Evolutionary conservation across 2,888 invertebrate genomes (phyloP).

Genomic region (Margaritifera margaritifera): DNA sequence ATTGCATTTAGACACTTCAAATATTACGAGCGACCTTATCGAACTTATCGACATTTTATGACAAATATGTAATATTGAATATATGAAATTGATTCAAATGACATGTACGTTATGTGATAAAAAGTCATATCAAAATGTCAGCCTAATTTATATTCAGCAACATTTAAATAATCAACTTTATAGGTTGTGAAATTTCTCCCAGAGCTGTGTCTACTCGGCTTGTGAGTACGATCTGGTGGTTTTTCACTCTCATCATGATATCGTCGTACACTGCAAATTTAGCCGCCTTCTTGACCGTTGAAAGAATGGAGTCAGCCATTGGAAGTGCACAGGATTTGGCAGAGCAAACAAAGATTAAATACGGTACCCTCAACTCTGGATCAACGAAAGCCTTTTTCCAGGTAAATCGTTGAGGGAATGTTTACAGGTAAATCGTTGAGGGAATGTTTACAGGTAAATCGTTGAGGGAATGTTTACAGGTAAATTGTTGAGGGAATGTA

Average conservation of each 20-base stretch:
- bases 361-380: constrained; percentile 94
- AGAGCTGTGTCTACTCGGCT: constrained; percentile 84
- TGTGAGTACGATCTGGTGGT: constrained; percentile 97
- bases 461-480: constrained; percentile 80
- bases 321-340: constrained; percentile 96
- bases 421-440: constrained; percentile 69
- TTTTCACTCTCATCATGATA: constrained; percentile 98
- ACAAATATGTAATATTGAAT: too few relatives aligned
- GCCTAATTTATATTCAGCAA: too few relatives aligned
- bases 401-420: constrained; percentile 56
- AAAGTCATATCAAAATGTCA: too few relatives aligned
- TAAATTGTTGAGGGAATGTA: constrained; percentile 37
- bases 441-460: constrained; percentile 80
- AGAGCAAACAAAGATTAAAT: constrained; percentile 92
- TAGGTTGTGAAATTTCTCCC: constrained; percentile 75
- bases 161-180: not conserved
- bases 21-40: too few relatives aligned
- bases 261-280: constrained; percentile 98
- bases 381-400: constrained; percentile 97
- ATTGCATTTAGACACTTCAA: too few relatives aligned
- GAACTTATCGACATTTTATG: too few relatives aligned
- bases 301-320: constrained; percentile 94
- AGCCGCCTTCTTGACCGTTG: constrained; percentile 98
- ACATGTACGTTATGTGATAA: too few relatives aligned
- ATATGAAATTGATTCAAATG: too few relatives aligned